Evolutionary conservation across 1,140 invertebrate genomes (phyloP).

Genomic region (Drosophila baimaii): DNA sequence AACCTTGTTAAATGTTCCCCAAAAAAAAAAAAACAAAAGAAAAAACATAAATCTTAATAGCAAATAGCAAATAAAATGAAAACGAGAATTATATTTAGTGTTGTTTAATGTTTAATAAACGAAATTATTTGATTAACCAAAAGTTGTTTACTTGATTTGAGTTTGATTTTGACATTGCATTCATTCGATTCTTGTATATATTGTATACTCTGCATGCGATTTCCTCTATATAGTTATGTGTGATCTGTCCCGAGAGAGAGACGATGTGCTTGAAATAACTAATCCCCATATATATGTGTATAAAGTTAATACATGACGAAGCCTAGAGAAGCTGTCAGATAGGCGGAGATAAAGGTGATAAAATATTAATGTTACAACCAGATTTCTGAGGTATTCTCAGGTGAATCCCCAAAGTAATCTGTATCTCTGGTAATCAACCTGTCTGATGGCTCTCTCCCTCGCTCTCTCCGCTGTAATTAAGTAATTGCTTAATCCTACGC

Average conservation of each 20-base stretch:
- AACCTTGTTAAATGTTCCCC: constrained; percentile 68
- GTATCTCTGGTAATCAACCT: background rate
- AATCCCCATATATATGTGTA: constrained; percentile 28
- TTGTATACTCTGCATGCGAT: constrained; percentile 31
- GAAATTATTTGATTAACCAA: constrained; percentile 72
- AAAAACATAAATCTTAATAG: constrained; percentile 43
- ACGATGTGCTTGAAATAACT: constrained; percentile 43
- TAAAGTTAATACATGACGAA: background rate
- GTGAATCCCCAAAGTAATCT: too few relatives aligned
- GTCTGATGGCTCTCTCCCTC: background rate
- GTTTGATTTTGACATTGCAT: constrained; percentile 64
- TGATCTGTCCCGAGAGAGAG: constrained; percentile 44
- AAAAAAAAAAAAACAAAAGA: too few relatives aligned
- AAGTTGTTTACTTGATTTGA: constrained; percentile 64
- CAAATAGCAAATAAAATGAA: constrained; percentile 43
- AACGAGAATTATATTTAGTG: constrained; percentile 59
- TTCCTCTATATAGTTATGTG: constrained; percentile 27
- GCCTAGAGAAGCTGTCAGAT: background rate
- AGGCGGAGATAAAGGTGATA: too few relatives aligned
- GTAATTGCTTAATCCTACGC: constrained; percentile 20
- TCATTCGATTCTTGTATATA: constrained; percentile 34
- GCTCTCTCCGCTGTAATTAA: background rate
- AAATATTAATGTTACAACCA: too few relatives aligned
- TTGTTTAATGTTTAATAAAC: constrained; percentile 82
- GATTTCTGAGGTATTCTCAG: too few relatives aligned